Conservation (phyloP, 2,888 invertebrate species). For the Lithophane semibrunnea region DNA sequence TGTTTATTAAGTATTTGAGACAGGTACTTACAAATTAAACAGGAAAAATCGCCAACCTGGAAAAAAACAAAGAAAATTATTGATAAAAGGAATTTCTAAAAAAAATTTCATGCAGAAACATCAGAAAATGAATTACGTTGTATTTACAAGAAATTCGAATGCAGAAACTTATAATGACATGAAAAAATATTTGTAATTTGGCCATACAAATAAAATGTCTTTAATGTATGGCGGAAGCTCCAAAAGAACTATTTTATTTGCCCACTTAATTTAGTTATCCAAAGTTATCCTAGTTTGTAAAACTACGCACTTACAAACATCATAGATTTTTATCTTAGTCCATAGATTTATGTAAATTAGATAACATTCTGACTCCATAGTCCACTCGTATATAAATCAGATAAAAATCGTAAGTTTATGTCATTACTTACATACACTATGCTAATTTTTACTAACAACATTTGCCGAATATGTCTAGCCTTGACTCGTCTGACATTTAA, state of each 20-base stretch:
- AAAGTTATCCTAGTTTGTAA: background rate
- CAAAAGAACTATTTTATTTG: background rate
- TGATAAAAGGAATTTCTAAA: no score
- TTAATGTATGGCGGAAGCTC: conserved; percentile 8
- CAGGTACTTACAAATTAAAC: no score
- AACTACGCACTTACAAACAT: conserved; percentile 1
- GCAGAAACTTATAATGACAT: no score
- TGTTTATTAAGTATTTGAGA: background rate
- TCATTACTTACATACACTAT: conserved; percentile 29
- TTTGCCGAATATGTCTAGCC: conserved; percentile 41
- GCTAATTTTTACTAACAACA: conserved; percentile 34
- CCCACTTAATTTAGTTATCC: background rate
- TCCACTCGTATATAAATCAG: conserved; percentile 3
- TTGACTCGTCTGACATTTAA: conserved; percentile 54
- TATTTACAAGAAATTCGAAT: no score
- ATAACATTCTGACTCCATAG: conserved; percentile 18
- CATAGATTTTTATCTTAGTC: conserved; percentile 30
- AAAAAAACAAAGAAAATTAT: no score
- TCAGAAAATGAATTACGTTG: no score
- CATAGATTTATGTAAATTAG: conserved; percentile 41
- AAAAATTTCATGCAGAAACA: background rate
- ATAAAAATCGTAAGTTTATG: conserved; percentile 33
- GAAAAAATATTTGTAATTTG: no score
- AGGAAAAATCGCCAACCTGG: no score
- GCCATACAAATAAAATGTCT: background rate